Base-by-base conservation (phyloP, 1,140 invertebrate genomes). In the Lysiphlebus fabarum region DNA sequence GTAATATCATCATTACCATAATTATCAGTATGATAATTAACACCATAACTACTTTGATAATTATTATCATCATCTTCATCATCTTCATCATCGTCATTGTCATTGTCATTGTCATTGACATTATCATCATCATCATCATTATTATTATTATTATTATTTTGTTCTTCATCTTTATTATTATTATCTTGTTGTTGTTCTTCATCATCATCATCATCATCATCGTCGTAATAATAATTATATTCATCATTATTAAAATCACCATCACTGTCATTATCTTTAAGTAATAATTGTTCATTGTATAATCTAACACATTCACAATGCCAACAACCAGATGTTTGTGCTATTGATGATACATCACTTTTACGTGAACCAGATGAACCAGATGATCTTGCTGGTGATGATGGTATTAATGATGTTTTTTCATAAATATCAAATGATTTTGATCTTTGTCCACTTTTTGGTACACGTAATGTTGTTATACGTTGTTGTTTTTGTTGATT, bases 401-500 rank as follows among this genome's bases (percentile, higher is more conserved):
- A 47, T 41, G 58, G 33, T 38, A 82, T 71, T 86, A 86, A 66
- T 87, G 59, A 57, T 84, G 47, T 63, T 8, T 44, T 84, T 69
- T 86, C 86, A 60, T 84, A 86, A 17, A 87, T 89, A 71, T 92
- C 90, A 70, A 91, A 90, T 68, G 88, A 90, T 59, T 87, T 86
- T 41, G 89, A 91, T 6, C 87, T 72, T 58, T 86, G 84, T 49
- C 80, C 84, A 44, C 79, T 84, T 62, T 81, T 82, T 2, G 88
- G 88, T 38, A 90, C 87, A 5, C 84, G 78, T 2, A 90, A 76
- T 2, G 73, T 78, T 6, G 67, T 53, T 17, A 85, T 67, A 8
- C 79, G 73, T 43, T 65, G 61, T 10, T 74, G 70, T 36, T 80
- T 80, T 45, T 82, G 77, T 40, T 75, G 78, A 26, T 41, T 47